These are phyloP conservation scores for Euphonia xanthogaster DNA, from an alignment of 2,797 vertebrate species.

Conservation along the genomic window DNA sequence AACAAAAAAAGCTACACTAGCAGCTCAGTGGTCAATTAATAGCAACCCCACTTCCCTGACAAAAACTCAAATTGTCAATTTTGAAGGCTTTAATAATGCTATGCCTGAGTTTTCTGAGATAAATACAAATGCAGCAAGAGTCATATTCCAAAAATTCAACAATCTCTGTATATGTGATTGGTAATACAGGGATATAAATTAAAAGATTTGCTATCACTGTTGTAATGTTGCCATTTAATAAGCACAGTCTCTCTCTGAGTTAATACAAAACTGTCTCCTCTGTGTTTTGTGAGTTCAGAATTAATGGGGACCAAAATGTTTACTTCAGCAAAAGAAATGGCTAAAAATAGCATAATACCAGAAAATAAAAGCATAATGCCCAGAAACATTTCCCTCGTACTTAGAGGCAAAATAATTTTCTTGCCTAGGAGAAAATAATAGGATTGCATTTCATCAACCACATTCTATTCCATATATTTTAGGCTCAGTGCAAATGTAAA, in stretches of 20 bases:
- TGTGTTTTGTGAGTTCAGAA: neutral
- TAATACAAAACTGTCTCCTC: neutral
- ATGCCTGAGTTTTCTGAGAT: neutral
- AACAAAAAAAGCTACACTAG: neutral
- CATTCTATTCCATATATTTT: neutral
- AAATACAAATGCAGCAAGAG: neutral
- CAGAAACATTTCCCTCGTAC: neutral
- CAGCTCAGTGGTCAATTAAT: neutral
- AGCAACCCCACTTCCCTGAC: neutral
- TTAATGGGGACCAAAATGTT: conserved; percentile 20
- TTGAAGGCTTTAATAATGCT: neutral
- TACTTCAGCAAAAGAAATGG: conserved; percentile 24
- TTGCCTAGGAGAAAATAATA: conserved; percentile 13
- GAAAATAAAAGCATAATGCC: conserved; percentile 6
- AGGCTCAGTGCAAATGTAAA: neutral
- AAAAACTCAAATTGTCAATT: neutral
- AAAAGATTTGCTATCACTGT: neutral
- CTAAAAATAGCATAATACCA: conserved; percentile 32
- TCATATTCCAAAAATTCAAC: neutral
- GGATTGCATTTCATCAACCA: conserved; percentile 25
- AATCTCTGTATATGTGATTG: neutral
- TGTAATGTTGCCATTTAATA: conserved; percentile 35
- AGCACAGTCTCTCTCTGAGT: neutral
- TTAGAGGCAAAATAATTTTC: conserved; percentile 16
- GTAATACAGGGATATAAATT: conserved; percentile 14